Base-by-base conservation (phyloP, 2,888 invertebrate genomes). In the Gonocerus acuteangulatus region DNA sequence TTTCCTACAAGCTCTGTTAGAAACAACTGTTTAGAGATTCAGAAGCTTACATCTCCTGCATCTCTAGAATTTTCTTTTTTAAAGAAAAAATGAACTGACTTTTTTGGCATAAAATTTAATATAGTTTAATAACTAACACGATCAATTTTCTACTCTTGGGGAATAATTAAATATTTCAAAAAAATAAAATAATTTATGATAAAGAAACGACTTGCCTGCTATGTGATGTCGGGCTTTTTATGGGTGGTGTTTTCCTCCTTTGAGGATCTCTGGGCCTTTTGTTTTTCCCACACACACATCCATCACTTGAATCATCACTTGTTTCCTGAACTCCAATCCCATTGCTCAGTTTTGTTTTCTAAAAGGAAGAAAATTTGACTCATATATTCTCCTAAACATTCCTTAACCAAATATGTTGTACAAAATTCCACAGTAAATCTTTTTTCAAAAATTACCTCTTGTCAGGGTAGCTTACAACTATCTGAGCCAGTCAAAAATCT, bases 221-320 rank as follows among this genome's bases (percentile, higher is more conserved):
- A 51, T 65, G 66, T 3, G 66, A 34, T 32, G 68, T 68, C 4
- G 69, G 69, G 59, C 69, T 69, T 27, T 78, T 76, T 67, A 77
- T 78, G 64, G 79, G 74, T n/a, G 74, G 75, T 23, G 82, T 81
- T 74, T 85, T 85, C 71, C 85, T 78, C 69, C 84, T 74, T 1
- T 83, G 82, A 70, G 82, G 83, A 63, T 86, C 85, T 62, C 84
- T 77, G 60, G 79, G 75, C 63, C 85, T 79, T 69, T 82, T 80
- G 65, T 78, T 77, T 73, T 82, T 82, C 66, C 81, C 78, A 67
- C 47, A 82, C 80, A 11, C 82, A 81, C 70, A 69, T 63, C 72
- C 75, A 60, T 73, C 74, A 67, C 76, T 76, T 2, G 76, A 77
- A 64, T 77, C 77, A 67, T 78, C 77, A 1, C 77, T 76, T 0